A percentile compares a stretch with the other conserved stretches of the same genome.
Conservation (phyloP, 2,888 invertebrate genomes). For the Cynaeus angustus region DNA sequence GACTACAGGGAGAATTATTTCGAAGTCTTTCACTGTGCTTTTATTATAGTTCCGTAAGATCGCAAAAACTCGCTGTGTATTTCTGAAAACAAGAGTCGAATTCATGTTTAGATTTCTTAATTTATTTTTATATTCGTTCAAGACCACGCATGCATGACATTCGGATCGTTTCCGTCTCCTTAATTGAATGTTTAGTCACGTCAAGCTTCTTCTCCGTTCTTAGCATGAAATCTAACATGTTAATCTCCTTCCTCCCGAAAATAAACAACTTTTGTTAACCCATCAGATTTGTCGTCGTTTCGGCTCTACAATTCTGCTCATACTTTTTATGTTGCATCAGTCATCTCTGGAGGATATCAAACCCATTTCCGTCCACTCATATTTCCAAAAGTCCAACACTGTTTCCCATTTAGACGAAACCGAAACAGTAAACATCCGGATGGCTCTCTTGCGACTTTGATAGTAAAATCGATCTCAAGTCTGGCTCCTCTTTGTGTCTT, state of each 20-base stretch:
- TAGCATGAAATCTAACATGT: slow-evolving; percentile 17
- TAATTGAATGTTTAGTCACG: slow-evolving; percentile 41
- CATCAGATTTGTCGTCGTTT: slow-evolving; percentile 1
- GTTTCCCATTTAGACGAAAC: slow-evolving; percentile 35
- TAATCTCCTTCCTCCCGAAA: slow-evolving; percentile 13
- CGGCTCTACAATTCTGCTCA: not conserved
- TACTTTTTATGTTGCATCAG: slow-evolving; percentile 28
- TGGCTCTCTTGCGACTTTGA: slow-evolving; percentile 29
- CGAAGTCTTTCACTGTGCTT: too few relatives aligned
- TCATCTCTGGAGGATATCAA: slow-evolving; percentile 30
- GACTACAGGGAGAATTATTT: too few relatives aligned
- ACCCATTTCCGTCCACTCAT: slow-evolving; percentile 34
- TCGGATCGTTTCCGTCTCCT: slow-evolving; percentile 9
- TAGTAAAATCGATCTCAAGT: slow-evolving; percentile 28
- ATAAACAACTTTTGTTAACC: slow-evolving; percentile 13
- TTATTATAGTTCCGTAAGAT: too few relatives aligned
- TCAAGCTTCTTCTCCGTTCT: slow-evolving; percentile 9
- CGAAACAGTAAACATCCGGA: slow-evolving; percentile 36
- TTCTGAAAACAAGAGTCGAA: too few relatives aligned
- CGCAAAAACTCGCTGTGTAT: too few relatives aligned
- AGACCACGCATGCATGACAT: slow-evolving; percentile 7
- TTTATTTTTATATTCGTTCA: too few relatives aligned
- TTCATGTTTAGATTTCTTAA: too few relatives aligned
- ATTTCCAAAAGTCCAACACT: slow-evolving; percentile 37
- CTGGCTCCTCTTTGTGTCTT: slow-evolving; percentile 16